These are phyloP conservation scores for Propithecus perrieri DNA, from an alignment of 2,797 vertebrate species.

Conservation along the genomic window DNA sequence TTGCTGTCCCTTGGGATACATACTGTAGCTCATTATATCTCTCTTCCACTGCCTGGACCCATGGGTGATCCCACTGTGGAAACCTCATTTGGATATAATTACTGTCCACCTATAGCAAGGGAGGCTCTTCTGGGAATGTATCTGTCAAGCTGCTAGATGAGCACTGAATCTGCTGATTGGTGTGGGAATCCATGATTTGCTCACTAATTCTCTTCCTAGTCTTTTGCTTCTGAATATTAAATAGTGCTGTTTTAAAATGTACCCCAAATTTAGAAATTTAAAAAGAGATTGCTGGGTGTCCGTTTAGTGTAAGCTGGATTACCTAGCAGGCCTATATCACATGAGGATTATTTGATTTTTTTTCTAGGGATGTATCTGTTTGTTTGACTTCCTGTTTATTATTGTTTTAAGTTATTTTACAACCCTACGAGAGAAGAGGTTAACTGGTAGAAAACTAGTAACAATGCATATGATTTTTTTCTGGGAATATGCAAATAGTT, in stretches of 20 bases:
- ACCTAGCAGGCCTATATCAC: not conserved
- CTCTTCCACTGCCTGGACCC: not conserved
- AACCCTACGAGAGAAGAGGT: not conserved
- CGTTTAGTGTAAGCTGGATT: not conserved
- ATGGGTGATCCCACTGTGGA: not conserved
- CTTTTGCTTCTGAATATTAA: not conserved
- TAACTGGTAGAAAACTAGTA: not conserved
- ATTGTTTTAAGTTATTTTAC: not conserved
- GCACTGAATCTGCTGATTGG: accelerated
- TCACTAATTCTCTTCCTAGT: not conserved
- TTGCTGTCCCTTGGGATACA: not conserved
- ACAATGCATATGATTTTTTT: not conserved
- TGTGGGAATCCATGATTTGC: not conserved
- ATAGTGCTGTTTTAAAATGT: not conserved
- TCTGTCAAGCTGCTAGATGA: not conserved
- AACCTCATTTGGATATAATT: not conserved
- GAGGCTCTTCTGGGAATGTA: not conserved
- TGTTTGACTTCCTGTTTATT: not conserved
- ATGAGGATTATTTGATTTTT: not conserved
- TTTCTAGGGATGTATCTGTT: not conserved
- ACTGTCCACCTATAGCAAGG: not conserved
- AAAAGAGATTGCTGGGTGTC: not conserved
- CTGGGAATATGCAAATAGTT: not conserved
- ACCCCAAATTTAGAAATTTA: not conserved
- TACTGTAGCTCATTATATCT: not conserved